Evolutionary conservation across 1,140 invertebrate genomes (phyloP).

Genomic region (Aphaenogaster ashmeadi): DNA sequence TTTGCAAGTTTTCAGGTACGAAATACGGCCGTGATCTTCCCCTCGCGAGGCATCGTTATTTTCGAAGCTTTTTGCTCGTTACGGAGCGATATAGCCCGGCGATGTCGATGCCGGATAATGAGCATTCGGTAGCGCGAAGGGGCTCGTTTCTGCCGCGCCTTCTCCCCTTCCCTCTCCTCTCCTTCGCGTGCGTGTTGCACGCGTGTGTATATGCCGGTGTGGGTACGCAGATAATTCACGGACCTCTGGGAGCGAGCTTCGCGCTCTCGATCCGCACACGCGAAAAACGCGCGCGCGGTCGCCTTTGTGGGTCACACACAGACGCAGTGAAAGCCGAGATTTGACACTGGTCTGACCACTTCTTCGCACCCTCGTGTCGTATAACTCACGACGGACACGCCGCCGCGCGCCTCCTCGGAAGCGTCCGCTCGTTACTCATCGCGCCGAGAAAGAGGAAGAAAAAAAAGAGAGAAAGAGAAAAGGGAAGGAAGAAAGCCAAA

Average conservation of each 20-base stretch:
- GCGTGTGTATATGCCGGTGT: neutral
- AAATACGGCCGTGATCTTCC: conserved; percentile 23
- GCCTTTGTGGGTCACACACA: conserved; percentile 69
- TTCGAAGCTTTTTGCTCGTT: conserved; percentile 67
- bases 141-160: conserved; percentile 42
- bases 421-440: conserved; percentile 49
- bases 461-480: neutral
- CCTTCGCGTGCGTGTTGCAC: neutral
- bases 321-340: conserved; percentile 73
- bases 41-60: conserved; percentile 52
- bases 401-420: conserved; percentile 37
- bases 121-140: conserved; percentile 65
- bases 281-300: conserved; percentile 19
- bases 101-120: conserved; percentile 50
- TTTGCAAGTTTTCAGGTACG: neutral
- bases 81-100: conserved; percentile 63
- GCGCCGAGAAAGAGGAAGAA: conserved; percentile 18
- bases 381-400: conserved; percentile 50
- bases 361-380: conserved; percentile 59
- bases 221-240: conserved; percentile 61
- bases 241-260: conserved; percentile 39
- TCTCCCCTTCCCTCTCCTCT: neutral
- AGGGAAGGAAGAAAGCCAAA: neutral
- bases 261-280: neutral
- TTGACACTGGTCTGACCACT: conserved; percentile 73